Evolutionary conservation across 1,140 invertebrate genomes (phyloP).

Genomic region (Archegozetes longisetosus): DNA sequence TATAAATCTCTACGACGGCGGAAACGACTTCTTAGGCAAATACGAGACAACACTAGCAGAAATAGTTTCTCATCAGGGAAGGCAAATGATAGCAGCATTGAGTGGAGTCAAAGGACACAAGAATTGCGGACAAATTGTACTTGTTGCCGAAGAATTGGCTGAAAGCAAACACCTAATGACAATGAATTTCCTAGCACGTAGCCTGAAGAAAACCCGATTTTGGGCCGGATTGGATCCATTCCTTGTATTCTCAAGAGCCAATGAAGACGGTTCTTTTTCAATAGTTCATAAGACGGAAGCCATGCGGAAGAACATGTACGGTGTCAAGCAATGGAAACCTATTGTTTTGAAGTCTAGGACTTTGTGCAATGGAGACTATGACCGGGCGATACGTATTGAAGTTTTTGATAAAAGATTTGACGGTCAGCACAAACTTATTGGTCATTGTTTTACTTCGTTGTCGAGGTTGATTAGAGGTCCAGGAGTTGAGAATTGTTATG

Average conservation of each 20-base stretch:
- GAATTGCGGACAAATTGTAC: conserved; percentile 21
- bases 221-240: conserved; percentile 39
- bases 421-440: conserved; percentile 7
- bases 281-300: conserved; percentile 39
- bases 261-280: conserved; percentile 26
- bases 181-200: conserved; percentile 32
- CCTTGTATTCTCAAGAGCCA: conserved; percentile 25
- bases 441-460: conserved; percentile 9
- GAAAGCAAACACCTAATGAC: conserved; percentile 33
- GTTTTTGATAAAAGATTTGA: conserved; percentile 13
- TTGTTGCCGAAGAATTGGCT: conserved; percentile 34
- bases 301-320: conserved; percentile 35
- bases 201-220: conserved; percentile 38
- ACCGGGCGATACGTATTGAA: conserved; percentile 29
- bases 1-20: conserved; percentile 19
- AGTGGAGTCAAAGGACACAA: background rate
- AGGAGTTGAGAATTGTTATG: background rate
- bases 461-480: background rate
- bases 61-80: conserved; percentile 25
- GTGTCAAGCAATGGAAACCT: conserved; percentile 40
- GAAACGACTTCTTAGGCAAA: conserved; percentile 35
- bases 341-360: conserved; percentile 35
- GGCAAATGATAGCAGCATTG: background rate
- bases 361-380: conserved; percentile 43
- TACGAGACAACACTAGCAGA: conserved; percentile 35